Base-by-base conservation (phyloP, 2,113 vertebrate species). In the Tychaedon coryphoeus region DNA sequence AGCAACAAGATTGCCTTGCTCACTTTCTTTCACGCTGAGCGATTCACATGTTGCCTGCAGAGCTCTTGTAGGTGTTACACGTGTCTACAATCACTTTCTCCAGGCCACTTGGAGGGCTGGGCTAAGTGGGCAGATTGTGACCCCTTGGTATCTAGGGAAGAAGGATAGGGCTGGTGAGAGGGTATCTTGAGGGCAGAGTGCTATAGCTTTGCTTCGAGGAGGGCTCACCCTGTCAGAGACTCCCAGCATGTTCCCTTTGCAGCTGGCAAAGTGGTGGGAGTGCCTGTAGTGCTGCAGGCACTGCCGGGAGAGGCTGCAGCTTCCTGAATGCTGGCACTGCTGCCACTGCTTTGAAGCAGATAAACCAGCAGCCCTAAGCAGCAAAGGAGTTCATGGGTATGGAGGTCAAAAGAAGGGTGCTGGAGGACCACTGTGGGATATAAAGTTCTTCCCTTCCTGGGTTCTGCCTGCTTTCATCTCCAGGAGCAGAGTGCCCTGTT, bases 391-490 rank as follows among this genome's bases (percentile, higher is more conserved):
- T 90, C 25, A 29, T 24, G 43, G 22, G 3, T 34, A 26, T 17
- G 20, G 23, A 65, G 40, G 33, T 70, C 50, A 92, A 62, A 87
- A 75, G 65, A 72, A 76, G 61, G 14, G 5, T 85, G 42, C 45
- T 42, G 58, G 5, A 73, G 33, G 50, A 76, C 20, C 25, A 19
- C 43, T 50, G 54, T 3, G 14, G 54, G 71, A 54, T 70, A 38
- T 31, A 48, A 93, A 85, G 48, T 56, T 70, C 45, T 47, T 87
- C 40, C 47, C 33, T 90, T 92, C 86, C 81, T 88, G 66, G 66
- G 14, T 33, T 88, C 81, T 73, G 47, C 12, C 54, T 92, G 36
- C 85, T 95, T 95, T 92, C 54, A 90, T 88, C 74, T 93, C 42
- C 48, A 83, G 78, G 71, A 87, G 31, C 53, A 93, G 74, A 42